Conservation (phyloP, 1,140 invertebrate genomes). For the Helicoverpa armigera region DNA sequence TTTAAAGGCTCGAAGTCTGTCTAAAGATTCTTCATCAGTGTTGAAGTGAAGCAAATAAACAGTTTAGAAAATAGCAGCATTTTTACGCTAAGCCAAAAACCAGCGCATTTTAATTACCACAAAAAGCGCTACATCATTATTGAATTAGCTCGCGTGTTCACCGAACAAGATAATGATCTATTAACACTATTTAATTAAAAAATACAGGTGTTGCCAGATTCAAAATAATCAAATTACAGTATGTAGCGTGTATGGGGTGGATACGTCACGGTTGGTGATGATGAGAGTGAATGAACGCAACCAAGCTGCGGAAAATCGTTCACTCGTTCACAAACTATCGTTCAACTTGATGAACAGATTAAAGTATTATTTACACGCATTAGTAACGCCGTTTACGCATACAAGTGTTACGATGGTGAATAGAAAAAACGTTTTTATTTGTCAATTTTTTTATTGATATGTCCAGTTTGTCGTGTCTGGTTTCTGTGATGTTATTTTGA, state of each 20-base stretch:
- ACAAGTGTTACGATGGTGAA: constrained; percentile 8
- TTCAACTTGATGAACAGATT: constrained; percentile 67
- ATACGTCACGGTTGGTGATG: constrained; percentile 48
- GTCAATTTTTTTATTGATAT: background rate
- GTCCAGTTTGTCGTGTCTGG: background rate
- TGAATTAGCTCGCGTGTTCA: background rate
- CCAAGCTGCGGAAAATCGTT: constrained; percentile 73
- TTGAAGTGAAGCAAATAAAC: no score
- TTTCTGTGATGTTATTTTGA: background rate
- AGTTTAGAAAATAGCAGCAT: background rate
- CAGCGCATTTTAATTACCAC: no score
- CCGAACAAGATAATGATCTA: background rate
- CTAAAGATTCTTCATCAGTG: no score
- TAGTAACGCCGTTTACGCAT: constrained; percentile 60
- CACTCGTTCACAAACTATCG: constrained; percentile 45
- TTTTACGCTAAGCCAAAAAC: background rate
- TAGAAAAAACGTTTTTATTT: background rate
- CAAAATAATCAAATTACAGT: background rate
- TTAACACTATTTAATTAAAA: constrained; percentile 1
- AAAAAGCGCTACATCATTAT: background rate
- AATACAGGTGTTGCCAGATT: background rate
- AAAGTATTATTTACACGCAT: constrained; percentile 64
- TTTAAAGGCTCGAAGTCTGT: no score
- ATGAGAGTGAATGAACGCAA: constrained; percentile 60
- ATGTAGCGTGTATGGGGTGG: constrained; percentile 16